Conservation (phyloP, 2,797 vertebrate species). For the Acipenser ruthenus region DNA sequence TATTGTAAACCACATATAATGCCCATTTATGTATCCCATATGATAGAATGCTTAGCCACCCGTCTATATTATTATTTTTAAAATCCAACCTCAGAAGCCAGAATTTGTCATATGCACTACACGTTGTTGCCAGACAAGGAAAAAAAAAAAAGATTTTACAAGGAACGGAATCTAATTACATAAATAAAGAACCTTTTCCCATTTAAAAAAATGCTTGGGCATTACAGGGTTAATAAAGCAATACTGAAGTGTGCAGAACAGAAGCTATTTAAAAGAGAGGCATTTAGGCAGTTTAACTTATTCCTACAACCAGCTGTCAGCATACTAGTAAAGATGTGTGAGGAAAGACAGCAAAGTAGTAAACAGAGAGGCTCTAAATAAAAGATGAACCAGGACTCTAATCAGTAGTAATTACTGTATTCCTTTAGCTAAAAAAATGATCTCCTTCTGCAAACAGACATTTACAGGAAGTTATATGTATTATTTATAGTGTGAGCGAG, state of each 20-base stretch:
- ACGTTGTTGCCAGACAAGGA: slow-evolving; percentile 10
- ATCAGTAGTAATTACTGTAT: slow-evolving; percentile 35
- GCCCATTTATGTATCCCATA: too few species aligned
- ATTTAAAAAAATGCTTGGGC: neutral
- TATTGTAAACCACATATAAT: too few species aligned
- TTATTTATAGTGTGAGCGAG: slow-evolving; percentile 55
- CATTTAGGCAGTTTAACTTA: too few species aligned
- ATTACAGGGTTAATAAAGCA: too few species aligned
- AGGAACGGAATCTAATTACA: too few species aligned
- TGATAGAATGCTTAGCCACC: too few species aligned
- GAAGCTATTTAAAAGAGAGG: neutral
- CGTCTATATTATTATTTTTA: too few species aligned
- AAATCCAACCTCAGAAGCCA: neutral
- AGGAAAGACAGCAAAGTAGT: neutral
- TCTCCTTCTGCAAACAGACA: slow-evolving; percentile 43
- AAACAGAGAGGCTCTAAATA: slow-evolving; percentile 7
- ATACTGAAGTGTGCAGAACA: neutral
- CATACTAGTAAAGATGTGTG: slow-evolving; percentile 1
- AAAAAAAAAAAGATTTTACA: neutral
- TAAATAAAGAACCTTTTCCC: too few species aligned
- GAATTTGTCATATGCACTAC: slow-evolving; percentile 33
- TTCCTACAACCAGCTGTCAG: neutral
- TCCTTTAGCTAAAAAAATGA: slow-evolving; percentile 27
- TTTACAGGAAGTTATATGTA: slow-evolving; percentile 61
- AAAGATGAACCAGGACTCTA: slow-evolving; percentile 28